A percentile compares a stretch with the other conserved stretches of the same genome.
Conservation (phyloP, 2,797 vertebrate genomes). For the Peromyscus aztecus region DNA sequence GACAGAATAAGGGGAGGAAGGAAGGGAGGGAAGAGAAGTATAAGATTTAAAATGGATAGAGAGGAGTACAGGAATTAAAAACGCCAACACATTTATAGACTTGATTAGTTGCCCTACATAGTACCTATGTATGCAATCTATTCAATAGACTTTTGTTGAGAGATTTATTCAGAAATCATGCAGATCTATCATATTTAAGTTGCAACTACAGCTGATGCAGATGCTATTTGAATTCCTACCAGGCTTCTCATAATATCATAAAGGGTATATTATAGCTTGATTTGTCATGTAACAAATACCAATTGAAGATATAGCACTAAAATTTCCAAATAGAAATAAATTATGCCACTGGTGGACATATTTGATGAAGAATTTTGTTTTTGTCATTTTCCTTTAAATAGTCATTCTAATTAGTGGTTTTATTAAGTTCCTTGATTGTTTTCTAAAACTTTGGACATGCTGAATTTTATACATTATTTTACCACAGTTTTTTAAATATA, state of each 20-base stretch:
- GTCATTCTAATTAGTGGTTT: constrained; percentile 31
- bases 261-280: constrained; percentile 61
- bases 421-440: constrained; percentile 13
- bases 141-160: constrained; percentile 63
- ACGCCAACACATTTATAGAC: neutral
- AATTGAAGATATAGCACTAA: constrained; percentile 54
- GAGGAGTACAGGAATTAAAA: neutral
- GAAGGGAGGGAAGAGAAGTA: neutral
- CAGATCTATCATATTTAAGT: constrained; percentile 31
- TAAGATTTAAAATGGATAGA: neutral
- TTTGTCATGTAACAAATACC: constrained; percentile 62
- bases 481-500: neutral
- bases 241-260: constrained; percentile 40
- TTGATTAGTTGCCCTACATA: constrained; percentile 68
- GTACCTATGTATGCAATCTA: constrained; percentile 68
- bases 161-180: constrained; percentile 68
- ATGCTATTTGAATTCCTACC: constrained; percentile 54
- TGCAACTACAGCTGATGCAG: constrained; percentile 7
- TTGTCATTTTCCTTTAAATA: constrained; percentile 1
- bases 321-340: constrained; percentile 81
- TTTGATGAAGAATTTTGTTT: neutral
- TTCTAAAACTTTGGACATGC: neutral
- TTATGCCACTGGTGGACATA: neutral
- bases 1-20: too few relatives aligned
- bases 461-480: neutral